Percentiles rank a stretch among this genome's conserved stretches.
Conservation (phyloP, 2,888 invertebrate genomes). For the Fragum sueziense region DNA sequence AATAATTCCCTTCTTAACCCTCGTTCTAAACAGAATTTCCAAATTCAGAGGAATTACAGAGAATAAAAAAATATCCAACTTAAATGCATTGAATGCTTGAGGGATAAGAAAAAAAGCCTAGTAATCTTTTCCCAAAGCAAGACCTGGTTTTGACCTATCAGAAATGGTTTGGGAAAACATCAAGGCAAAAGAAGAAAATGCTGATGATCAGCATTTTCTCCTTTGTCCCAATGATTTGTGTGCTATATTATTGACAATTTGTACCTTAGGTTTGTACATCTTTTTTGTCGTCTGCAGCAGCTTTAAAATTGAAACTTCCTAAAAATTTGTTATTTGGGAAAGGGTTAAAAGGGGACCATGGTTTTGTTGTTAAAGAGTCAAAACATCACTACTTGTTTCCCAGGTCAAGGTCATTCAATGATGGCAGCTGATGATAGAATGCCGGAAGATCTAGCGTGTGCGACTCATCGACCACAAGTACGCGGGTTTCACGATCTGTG, state of each 20-base stretch:
- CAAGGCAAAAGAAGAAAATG: background rate
- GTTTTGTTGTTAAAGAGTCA: too few relatives aligned
- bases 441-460: constrained; percentile 67
- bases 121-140: too few relatives aligned
- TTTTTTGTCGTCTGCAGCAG: background rate
- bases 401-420: constrained; percentile 72
- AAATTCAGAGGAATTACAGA: too few relatives aligned
- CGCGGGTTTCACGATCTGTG: constrained; percentile 69
- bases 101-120: too few relatives aligned
- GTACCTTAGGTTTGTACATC: background rate
- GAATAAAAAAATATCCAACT: too few relatives aligned
- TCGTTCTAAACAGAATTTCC: too few relatives aligned
- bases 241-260: background rate
- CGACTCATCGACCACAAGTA: constrained; percentile 58
- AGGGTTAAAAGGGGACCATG: too few relatives aligned
- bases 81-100: too few relatives aligned
- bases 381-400: background rate
- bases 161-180: background rate
- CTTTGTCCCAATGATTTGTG: too few relatives aligned
- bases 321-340: background rate
- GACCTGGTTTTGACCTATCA: too few relatives aligned
- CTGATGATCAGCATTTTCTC: too few relatives aligned
- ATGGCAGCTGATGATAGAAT: constrained; percentile 62
- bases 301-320: background rate
- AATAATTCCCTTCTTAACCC: too few relatives aligned